phyloP scores from a whole-genome alignment of 2,797 vertebrate species.

The Notolepis coatsorum region DNA sequence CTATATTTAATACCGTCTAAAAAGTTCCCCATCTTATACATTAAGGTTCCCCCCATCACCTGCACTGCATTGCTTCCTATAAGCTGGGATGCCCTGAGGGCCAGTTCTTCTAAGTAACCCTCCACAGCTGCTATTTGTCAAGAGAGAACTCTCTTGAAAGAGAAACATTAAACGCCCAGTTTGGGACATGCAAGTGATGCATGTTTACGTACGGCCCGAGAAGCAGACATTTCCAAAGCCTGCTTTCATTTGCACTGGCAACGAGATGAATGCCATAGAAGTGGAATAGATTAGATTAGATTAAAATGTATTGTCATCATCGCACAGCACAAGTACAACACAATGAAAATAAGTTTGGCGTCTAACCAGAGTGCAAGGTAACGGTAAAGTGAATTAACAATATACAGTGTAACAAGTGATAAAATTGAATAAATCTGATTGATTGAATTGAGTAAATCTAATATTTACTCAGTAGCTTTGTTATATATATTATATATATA shows the following conservation, averaged over 20 bases:
- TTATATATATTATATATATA: too few relatives aligned
- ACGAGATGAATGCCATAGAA: not conserved
- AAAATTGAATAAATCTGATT: too few relatives aligned
- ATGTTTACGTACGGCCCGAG: slow-evolving; percentile 48
- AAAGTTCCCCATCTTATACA: slow-evolving; percentile 33
- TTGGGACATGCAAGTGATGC: slow-evolving; percentile 59
- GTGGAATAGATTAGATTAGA: not conserved
- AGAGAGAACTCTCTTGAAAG: slow-evolving; percentile 64
- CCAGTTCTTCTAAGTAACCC: slow-evolving; percentile 65
- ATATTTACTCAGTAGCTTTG: too few relatives aligned
- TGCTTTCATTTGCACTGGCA: not conserved
- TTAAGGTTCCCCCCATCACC: slow-evolving; percentile 59
- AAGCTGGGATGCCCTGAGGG: slow-evolving; percentile 66
- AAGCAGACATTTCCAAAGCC: slow-evolving; percentile 33
- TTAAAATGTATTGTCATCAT: not conserved
- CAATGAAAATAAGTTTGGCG: too few relatives aligned
- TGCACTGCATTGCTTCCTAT: slow-evolving; percentile 67
- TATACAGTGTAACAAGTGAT: too few relatives aligned
- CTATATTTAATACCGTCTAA: slow-evolving; percentile 1
- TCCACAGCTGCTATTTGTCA: slow-evolving; percentile 79
- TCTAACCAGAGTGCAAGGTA: too few relatives aligned
- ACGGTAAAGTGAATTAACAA: too few relatives aligned
- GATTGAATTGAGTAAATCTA: too few relatives aligned
- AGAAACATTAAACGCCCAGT: slow-evolving; percentile 63
- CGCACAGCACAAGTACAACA: too few relatives aligned